phyloP scores from a whole-genome alignment of 1,140 invertebrate genomes.

The Subanguina moxae region DNA sequence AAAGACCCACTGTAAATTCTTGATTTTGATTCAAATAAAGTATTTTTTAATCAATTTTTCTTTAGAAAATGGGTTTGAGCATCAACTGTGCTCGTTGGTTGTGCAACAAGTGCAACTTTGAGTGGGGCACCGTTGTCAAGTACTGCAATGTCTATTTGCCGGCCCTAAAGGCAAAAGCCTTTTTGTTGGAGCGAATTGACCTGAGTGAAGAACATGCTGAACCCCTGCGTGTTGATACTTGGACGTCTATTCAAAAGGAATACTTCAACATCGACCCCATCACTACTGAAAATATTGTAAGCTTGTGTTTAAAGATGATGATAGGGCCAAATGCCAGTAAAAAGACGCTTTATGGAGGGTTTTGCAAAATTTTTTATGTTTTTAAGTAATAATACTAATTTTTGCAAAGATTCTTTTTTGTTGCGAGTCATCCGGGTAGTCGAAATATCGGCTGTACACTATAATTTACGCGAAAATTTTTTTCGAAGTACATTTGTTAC shows the following conservation, averaged over 20 bases:
- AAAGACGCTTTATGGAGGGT: too few relatives aligned
- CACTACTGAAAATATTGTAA: constrained; percentile 28
- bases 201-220: constrained; percentile 2
- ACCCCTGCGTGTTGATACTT: constrained; percentile 13
- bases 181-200: constrained; percentile 20
- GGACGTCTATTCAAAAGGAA: constrained; percentile 19
- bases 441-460: too few relatives aligned
- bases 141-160: constrained; percentile 35
- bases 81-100: constrained; percentile 34
- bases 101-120: constrained; percentile 18
- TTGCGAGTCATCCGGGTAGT: too few relatives aligned
- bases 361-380: too few relatives aligned
- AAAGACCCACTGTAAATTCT: constrained; percentile 18
- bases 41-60: not conserved
- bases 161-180: constrained; percentile 9
- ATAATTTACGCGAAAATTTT: too few relatives aligned
- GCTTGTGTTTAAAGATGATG: constrained; percentile 1
- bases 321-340: too few relatives aligned
- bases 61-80: constrained; percentile 24
- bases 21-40: not conserved
- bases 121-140: constrained; percentile 29
- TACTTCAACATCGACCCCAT: constrained; percentile 30
- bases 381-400: too few relatives aligned
- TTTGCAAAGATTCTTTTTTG: too few relatives aligned
- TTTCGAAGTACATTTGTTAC: too few relatives aligned